These are phyloP conservation scores for Hirudo medicinalis DNA, from an alignment of 1,140 invertebrate species.

Conservation along the genomic window DNA sequence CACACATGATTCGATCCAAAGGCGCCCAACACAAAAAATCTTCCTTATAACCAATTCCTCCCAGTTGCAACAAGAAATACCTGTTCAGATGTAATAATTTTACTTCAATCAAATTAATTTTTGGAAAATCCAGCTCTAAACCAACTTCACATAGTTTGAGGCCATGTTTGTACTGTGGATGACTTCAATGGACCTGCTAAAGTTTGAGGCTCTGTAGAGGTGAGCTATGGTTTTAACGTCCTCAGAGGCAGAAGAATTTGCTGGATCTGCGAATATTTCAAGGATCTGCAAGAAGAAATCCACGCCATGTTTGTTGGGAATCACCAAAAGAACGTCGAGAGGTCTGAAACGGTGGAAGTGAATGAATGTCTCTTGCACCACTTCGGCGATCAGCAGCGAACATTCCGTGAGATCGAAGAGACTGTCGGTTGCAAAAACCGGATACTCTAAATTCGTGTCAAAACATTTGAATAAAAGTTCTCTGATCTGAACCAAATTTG, in stretches of 20 bases:
- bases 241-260: not conserved
- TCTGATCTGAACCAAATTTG: not conserved
- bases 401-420: conserved; percentile 3
- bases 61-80: not conserved
- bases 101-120: not conserved
- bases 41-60: not conserved
- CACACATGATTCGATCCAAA: not conserved
- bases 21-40: not conserved
- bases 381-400: not conserved
- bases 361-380: not conserved
- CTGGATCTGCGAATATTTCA: not conserved
- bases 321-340: not conserved
- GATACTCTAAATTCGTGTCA: not conserved
- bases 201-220: not conserved
- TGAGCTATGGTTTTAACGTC: not conserved
- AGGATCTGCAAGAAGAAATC: conserved; percentile 4
- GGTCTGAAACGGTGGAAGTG: not conserved
- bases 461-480: not conserved
- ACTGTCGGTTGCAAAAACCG: conserved; percentile 1
- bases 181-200: not conserved
- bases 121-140: not conserved
- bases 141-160: conserved; percentile 2
- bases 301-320: not conserved
- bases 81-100: not conserved
- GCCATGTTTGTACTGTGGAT: not conserved